Conservation (phyloP, 2,113 vertebrate genomes). For the Pimephales promelas region DNA sequence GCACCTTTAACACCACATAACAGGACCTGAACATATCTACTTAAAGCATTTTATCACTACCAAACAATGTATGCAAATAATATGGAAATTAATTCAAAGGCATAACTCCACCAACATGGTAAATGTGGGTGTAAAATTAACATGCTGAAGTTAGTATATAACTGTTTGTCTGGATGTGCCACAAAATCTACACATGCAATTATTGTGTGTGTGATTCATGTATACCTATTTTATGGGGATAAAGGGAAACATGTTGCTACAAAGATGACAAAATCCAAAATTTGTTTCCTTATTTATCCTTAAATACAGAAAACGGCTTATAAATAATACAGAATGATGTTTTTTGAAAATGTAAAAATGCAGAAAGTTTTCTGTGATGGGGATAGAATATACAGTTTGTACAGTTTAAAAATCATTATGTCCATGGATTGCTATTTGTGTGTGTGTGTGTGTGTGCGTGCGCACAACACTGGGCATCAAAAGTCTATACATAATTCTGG, state of each 20-base stretch:
- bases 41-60: not conserved
- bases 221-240: too few relatives aligned
- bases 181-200: not conserved
- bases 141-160: not conserved
- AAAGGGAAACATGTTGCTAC: too few relatives aligned
- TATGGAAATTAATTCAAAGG: not conserved
- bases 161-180: not conserved
- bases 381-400: too few relatives aligned
- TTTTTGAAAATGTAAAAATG: too few relatives aligned
- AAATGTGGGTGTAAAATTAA: not conserved
- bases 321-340: too few relatives aligned
- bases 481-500: slow-evolving; percentile 20
- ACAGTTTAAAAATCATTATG: too few relatives aligned
- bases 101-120: not conserved
- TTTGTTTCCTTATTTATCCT: too few relatives aligned
- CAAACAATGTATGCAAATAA: not conserved
- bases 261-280: too few relatives aligned
- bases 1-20: not conserved
- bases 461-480: not conserved
- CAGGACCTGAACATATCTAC: not conserved
- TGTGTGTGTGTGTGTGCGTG: not conserved
- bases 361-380: too few relatives aligned
- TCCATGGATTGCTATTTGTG: too few relatives aligned
- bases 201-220: not conserved
- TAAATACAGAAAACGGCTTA: too few relatives aligned